Evolutionary conservation across 2,888 invertebrate species (phyloP).

Genomic region (Caenorhabditis plicata): DNA sequence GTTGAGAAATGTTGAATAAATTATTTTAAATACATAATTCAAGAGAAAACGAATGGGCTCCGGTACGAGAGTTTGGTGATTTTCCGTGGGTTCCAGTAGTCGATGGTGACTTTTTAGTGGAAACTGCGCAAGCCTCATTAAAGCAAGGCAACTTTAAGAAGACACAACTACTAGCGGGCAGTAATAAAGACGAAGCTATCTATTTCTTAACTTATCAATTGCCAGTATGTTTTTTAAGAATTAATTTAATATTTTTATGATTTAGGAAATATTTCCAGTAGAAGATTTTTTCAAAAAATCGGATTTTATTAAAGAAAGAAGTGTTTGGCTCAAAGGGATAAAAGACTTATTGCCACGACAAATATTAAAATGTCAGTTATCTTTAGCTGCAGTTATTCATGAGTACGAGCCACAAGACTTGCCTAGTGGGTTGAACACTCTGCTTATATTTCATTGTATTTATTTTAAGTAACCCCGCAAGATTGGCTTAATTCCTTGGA

Average conservation of each 20-base stretch:
- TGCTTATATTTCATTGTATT: neutral
- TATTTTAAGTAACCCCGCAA: conserved; percentile 36
- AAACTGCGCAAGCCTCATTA: conserved; percentile 67
- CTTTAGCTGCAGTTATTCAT: conserved; percentile 81
- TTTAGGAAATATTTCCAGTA: conserved; percentile 77
- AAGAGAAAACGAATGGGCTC: conserved; percentile 62
- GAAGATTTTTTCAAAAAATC: conserved; percentile 60
- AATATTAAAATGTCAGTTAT: conserved; percentile 42
- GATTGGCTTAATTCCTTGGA: conserved; percentile 61
- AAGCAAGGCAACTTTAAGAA: conserved; percentile 76
- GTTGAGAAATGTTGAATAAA: neutral
- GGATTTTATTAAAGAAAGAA: conserved; percentile 59
- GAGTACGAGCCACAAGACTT: conserved; percentile 90
- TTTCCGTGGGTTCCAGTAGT: conserved; percentile 79
- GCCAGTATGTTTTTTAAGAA: conserved; percentile 24
- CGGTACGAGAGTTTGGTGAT: conserved; percentile 68
- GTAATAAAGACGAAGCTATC: conserved; percentile 88
- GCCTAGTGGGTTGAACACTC: conserved; percentile 71
- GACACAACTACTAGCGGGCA: conserved; percentile 86
- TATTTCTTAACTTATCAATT: conserved; percentile 91
- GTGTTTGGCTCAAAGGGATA: conserved; percentile 57
- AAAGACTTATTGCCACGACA: conserved; percentile 58
- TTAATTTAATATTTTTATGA: neutral
- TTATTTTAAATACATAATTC: neutral
- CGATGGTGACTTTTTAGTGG: conserved; percentile 87